Percentiles rank a stretch among this genome's conserved stretches.
Evolutionary conservation across 2,797 vertebrate genomes (phyloP).

Genomic region (Austrolebias charrua): DNA sequence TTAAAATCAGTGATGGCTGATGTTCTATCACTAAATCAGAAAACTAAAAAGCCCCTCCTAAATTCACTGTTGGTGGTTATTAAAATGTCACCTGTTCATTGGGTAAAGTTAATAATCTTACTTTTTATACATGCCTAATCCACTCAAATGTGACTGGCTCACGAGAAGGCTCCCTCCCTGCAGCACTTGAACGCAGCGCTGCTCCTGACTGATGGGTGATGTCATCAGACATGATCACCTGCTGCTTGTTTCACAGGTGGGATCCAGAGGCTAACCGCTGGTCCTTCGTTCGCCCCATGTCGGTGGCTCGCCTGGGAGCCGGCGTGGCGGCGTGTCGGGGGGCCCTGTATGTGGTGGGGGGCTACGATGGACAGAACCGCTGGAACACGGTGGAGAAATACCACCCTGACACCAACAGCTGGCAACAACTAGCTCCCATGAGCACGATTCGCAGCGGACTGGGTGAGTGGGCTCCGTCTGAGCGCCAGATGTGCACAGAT

Average conservation of each 20-base stretch:
- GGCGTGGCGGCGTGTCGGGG: slow-evolving; percentile 77
- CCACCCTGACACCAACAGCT: slow-evolving; percentile 80
- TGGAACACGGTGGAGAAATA: slow-evolving; percentile 82
- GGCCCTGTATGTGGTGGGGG: slow-evolving; percentile 81
- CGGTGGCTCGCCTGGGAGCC: slow-evolving; percentile 79
- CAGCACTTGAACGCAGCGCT: no score
- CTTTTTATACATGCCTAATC: no score
- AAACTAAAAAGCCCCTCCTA: no score
- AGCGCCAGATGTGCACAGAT: neutral
- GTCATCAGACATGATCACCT: neutral
- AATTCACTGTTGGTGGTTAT: no score
- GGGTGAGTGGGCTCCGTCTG: slow-evolving; percentile 65
- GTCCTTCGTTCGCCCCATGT: slow-evolving; percentile 80
- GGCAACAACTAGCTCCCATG: slow-evolving; percentile 82
- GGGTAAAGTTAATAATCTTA: no score
- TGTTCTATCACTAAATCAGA: no score
- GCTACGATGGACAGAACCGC: slow-evolving; percentile 81
- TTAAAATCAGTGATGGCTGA: no score
- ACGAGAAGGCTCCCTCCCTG: no score
- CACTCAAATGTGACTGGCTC: no score
- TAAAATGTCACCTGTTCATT: no score
- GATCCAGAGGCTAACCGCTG: slow-evolving; percentile 83
- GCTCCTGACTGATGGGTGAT: no score
- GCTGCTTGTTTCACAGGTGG: slow-evolving; percentile 70
- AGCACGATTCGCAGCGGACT: slow-evolving; percentile 79